Conservation (phyloP, 1,140 invertebrate species). For the Scaptomyza graminum region DNA sequence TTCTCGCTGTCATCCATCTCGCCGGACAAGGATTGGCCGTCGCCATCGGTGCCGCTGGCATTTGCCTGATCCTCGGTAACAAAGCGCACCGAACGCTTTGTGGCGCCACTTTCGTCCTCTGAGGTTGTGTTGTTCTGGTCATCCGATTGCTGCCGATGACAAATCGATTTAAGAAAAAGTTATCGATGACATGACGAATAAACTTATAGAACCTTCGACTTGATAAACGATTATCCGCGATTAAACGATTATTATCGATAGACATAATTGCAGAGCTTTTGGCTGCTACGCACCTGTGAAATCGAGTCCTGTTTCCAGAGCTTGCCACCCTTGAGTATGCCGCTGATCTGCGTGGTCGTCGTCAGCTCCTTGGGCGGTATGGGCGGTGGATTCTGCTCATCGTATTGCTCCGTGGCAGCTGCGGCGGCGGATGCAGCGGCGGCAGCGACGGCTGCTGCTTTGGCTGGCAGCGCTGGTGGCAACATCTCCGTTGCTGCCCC, state of each 20-base stretch:
- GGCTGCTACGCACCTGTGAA: conserved; percentile 68
- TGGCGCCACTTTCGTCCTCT: conserved; percentile 71
- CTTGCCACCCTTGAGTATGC: conserved; percentile 87
- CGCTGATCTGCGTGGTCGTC: conserved; percentile 85
- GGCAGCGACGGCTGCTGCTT: conserved; percentile 40
- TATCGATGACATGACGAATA: no score
- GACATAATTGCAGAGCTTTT: no score
- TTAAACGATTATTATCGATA: no score
- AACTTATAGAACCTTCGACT: no score
- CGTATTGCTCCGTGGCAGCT: conserved; percentile 19
- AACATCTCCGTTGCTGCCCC: conserved; percentile 39
- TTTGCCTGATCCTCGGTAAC: conserved; percentile 67
- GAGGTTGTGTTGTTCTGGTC: conserved; percentile 82
- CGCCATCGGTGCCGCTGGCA: conserved; percentile 61
- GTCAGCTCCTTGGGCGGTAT: conserved; percentile 74
- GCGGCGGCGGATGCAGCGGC: conserved; percentile 19
- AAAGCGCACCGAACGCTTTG: conserved; percentile 82
- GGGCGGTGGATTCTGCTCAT: conserved; percentile 67
- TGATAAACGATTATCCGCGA: no score
- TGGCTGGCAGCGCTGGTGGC: conserved; percentile 71
- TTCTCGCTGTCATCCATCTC: conserved; percentile 76
- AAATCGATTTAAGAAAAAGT: no score
- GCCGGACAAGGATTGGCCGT: conserved; percentile 58
- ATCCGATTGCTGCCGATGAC: conserved; percentile 63
- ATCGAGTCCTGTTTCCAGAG: conserved; percentile 86